Evolutionary conservation across 2,797 vertebrate genomes (phyloP).

Genomic region (Garrulus glandarius): DNA sequence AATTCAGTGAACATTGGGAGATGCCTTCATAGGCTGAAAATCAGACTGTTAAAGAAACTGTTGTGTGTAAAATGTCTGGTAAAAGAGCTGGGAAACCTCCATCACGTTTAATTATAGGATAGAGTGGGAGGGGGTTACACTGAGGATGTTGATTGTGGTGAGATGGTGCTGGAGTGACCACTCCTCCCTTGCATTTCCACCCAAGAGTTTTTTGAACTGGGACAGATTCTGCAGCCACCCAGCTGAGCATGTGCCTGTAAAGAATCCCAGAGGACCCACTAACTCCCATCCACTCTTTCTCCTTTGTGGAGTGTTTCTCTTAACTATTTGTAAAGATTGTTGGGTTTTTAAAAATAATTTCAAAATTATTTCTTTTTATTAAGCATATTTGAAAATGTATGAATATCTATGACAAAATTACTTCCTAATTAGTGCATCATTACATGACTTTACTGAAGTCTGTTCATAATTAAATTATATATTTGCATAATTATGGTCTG

Average conservation of each 20-base stretch:
- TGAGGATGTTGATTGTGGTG: not conserved
- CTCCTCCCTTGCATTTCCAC: not conserved
- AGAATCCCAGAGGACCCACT: not conserved
- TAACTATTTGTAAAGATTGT: not conserved
- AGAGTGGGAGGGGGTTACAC: not conserved
- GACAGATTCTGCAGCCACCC: not conserved
- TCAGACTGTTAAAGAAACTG: not conserved
- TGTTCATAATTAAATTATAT: not conserved
- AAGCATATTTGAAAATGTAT: not conserved
- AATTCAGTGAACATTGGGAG: not conserved
- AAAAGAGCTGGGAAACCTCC: not conserved
- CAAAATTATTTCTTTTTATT: not conserved
- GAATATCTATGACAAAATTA: not conserved
- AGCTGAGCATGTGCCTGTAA: not conserved
- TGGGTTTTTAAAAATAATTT: not conserved
- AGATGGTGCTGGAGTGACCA: not conserved
- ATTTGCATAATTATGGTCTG: slow-evolving; percentile 17
- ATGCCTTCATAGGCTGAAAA: not conserved
- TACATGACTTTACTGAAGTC: not conserved
- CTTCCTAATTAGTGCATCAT: not conserved
- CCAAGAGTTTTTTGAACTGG: not conserved
- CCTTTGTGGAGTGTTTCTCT: not conserved
- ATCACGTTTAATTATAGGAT: not conserved
- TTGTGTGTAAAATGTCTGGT: not conserved
- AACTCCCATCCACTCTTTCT: not conserved